Evolutionary conservation across 2,888 invertebrate species (phyloP).

Genomic region (Andrena camellia): DNA sequence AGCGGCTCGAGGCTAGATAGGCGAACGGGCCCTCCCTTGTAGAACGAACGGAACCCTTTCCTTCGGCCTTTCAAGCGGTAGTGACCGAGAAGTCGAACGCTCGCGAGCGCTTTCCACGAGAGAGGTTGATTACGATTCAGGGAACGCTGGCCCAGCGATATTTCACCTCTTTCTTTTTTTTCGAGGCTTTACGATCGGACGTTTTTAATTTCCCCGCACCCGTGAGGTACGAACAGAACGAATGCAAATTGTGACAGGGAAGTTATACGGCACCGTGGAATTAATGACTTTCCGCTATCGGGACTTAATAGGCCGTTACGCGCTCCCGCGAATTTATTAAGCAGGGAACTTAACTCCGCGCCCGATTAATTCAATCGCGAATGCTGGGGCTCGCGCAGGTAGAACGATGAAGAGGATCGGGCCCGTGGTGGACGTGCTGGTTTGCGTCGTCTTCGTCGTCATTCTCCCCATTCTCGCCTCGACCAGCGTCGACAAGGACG

Average conservation of each 20-base stretch:
- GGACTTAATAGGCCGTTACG: constrained; percentile 71
- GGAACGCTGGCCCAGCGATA: constrained; percentile 76
- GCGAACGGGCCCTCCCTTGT: not conserved
- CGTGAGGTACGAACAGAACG: constrained; percentile 62
- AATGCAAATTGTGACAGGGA: constrained; percentile 83
- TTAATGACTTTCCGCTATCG: constrained; percentile 77
- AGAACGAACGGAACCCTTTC: not conserved
- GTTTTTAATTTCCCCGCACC: constrained; percentile 83
- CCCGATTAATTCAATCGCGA: constrained; percentile 50
- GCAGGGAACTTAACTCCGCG: constrained; percentile 26
- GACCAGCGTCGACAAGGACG: not conserved
- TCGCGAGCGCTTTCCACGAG: constrained; percentile 8
- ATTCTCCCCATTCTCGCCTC: constrained; percentile 2
- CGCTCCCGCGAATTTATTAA: constrained; percentile 60
- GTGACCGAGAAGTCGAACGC: constrained; percentile 32
- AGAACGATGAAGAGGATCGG: constrained; percentile 25
- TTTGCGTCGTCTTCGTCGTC: constrained; percentile 32
- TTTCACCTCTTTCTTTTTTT: constrained; percentile 77
- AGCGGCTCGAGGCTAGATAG: not conserved
- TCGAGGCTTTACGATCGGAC: constrained; percentile 83
- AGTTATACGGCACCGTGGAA: constrained; percentile 79
- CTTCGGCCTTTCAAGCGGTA: not conserved
- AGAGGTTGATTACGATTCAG: constrained; percentile 82
- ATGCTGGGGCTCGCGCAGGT: constrained; percentile 25
- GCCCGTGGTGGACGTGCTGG: not conserved